Conservation (phyloP, 2,888 invertebrate species). For the Perithous albicinctus region DNA sequence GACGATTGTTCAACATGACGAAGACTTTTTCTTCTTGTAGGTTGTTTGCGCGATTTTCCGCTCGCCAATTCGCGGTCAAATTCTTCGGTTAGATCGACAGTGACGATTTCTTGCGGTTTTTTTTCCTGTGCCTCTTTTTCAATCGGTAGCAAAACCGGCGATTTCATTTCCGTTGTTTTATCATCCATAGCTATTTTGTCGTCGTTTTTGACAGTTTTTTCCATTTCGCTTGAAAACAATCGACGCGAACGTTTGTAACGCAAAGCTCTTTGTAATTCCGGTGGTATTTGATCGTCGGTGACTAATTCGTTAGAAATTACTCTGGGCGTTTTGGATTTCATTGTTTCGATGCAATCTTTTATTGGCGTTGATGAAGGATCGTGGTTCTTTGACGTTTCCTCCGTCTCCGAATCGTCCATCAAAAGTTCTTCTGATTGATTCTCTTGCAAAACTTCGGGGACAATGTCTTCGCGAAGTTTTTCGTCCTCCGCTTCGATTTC, state of each 20-base stretch:
- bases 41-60: conserved; percentile 62
- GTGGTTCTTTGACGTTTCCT: conserved; percentile 10
- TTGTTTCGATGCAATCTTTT: conserved; percentile 14
- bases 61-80: conserved; percentile 68
- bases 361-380: conserved; percentile 2
- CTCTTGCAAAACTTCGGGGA: conserved; percentile 71
- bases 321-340: conserved; percentile 71
- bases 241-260: conserved; percentile 46
- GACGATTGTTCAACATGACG: conserved; percentile 28
- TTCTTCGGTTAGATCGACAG: conserved; percentile 69
- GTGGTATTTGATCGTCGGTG: conserved; percentile 76
- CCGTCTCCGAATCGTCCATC: conserved; percentile 70
- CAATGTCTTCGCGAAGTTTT: conserved; percentile 69
- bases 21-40: conserved; percentile 43
- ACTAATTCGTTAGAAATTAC: conserved; percentile 79
- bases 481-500: conserved; percentile 27
- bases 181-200: background rate
- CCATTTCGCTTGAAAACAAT: conserved; percentile 20
- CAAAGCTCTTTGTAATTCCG: conserved; percentile 71
- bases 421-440: conserved; percentile 59
- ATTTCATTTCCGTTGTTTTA: background rate
- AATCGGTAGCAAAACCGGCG: background rate
- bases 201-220: background rate
- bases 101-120: background rate
- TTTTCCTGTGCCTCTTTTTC: background rate